Percentiles rank a stretch among this genome's conserved stretches.
Conservation (phyloP, 2,113 vertebrate genomes). For the Piliocolobus tephrosceles region DNA sequence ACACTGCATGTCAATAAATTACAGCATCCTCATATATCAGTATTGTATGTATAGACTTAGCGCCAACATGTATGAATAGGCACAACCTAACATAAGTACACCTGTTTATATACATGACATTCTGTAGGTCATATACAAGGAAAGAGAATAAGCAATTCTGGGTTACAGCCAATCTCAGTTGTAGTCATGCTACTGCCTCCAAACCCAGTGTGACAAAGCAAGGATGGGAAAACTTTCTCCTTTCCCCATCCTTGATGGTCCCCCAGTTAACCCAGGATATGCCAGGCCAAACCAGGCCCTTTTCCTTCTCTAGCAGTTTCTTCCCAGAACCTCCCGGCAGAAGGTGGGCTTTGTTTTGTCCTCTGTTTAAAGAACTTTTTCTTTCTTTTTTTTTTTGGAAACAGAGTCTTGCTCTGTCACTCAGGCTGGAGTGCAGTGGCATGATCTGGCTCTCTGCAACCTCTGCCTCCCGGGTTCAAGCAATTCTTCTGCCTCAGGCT, state of each 20-base stretch:
- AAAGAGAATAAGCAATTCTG: conserved; percentile 1
- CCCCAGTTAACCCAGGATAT: not conserved
- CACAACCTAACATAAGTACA: not conserved
- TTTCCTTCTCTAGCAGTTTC: not conserved
- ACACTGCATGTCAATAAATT: not conserved
- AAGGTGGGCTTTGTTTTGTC: not conserved
- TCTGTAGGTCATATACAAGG: not conserved
- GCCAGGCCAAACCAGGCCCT: not conserved
- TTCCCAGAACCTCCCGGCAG: not conserved
- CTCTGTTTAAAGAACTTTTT: not conserved
- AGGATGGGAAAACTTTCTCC: not conserved
- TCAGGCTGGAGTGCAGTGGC: too few relatives aligned
- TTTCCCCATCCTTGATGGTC: too few relatives aligned
- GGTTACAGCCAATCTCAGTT: not conserved
- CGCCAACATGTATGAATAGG: not conserved
- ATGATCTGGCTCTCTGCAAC: too few relatives aligned
- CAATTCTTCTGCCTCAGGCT: too few relatives aligned
- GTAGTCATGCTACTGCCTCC: not conserved
- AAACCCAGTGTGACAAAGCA: not conserved
- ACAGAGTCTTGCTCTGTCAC: too few relatives aligned
- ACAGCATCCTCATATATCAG: not conserved
- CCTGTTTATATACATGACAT: not conserved
- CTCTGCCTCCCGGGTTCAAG: too few relatives aligned
- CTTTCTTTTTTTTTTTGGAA: too few relatives aligned
- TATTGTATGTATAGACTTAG: not conserved